phyloP scores from a whole-genome alignment of 2,888 invertebrate genomes.

The Ophioninae sp. region DNA sequence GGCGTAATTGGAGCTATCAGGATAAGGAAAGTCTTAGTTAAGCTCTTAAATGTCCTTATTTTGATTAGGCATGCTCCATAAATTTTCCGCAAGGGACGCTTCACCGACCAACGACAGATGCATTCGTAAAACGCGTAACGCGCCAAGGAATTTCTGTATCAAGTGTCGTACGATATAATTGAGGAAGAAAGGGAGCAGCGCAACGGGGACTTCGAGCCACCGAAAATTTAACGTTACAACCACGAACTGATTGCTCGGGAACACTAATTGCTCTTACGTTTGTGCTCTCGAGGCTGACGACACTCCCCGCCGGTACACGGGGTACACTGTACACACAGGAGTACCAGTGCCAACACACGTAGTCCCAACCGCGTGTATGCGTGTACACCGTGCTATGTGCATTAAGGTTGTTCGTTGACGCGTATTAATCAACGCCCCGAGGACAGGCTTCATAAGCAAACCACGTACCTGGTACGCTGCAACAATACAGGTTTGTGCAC shows the following conservation, averaged over 20 bases:
- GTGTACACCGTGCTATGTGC: conserved; percentile 32
- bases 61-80: no score
- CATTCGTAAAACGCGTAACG: conserved; percentile 15
- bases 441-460: conserved; percentile 54
- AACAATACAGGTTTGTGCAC: conserved; percentile 35
- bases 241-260: conserved; percentile 54
- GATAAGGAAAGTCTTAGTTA: no score
- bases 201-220: background rate
- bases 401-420: conserved; percentile 56
- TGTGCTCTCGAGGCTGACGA: conserved; percentile 55
- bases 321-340: conserved; percentile 16
- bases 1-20: no score
- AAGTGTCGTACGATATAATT: background rate
- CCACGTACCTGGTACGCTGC: conserved; percentile 35
- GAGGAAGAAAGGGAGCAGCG: background rate
- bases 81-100: background rate
- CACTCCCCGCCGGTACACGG: conserved; percentile 29
- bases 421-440: conserved; percentile 60
- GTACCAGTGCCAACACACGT: conserved; percentile 2
- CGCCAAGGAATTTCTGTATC: background rate
- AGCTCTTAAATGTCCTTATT: no score
- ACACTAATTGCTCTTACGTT: conserved; percentile 61
- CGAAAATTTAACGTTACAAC: conserved; percentile 54
- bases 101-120: background rate
- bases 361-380: conserved; percentile 13